A percentile compares a stretch with the other conserved stretches of the same genome.
These are phyloP conservation scores for Acleris sparsana DNA, from an alignment of 2,888 invertebrate genomes.

Conservation along the genomic window DNA sequence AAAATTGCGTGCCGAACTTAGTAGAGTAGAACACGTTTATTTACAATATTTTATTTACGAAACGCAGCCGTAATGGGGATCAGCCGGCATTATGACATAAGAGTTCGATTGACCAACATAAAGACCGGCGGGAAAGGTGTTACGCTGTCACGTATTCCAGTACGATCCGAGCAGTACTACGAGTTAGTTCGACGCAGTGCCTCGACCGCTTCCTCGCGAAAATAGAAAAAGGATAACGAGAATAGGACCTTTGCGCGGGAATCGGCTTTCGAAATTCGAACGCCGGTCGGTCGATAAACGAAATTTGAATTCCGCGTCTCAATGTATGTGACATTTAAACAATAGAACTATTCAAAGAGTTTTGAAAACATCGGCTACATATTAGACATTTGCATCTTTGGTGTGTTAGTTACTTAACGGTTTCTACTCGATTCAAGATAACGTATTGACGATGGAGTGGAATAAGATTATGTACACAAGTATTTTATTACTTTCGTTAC, in stretches of 20 bases:
- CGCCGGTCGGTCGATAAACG: background rate
- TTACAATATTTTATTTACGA: slow-evolving; percentile 36
- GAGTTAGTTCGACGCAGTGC: slow-evolving; percentile 31
- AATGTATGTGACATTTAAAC: slow-evolving; percentile 17
- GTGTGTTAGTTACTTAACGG: slow-evolving; percentile 4
- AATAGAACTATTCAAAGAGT: slow-evolving; percentile 32
- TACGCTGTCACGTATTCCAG: slow-evolving; percentile 42
- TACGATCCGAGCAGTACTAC: slow-evolving; percentile 37
- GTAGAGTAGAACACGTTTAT: slow-evolving; percentile 36
- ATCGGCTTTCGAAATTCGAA: slow-evolving; percentile 8
- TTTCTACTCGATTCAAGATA: slow-evolving; percentile 6
- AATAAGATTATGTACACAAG: slow-evolving; percentile 31
- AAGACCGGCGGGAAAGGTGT: slow-evolving; percentile 39
- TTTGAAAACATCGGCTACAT: slow-evolving; percentile 37
- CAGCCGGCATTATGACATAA: slow-evolving; percentile 47
- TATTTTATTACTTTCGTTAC: slow-evolving; percentile 39
- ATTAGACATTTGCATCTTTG: slow-evolving; percentile 9
- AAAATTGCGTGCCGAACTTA: slow-evolving; percentile 20
- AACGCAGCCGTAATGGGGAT: slow-evolving; percentile 33
- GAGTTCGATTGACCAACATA: slow-evolving; percentile 50
- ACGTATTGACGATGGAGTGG: slow-evolving; percentile 37
- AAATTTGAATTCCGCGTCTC: slow-evolving; percentile 14
- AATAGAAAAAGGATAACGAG: slow-evolving; percentile 36
- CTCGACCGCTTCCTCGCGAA: slow-evolving; percentile 28
- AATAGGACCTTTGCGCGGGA: slow-evolving; percentile 4